Percentiles rank a stretch among this genome's conserved stretches.
Conservation (phyloP, 2,113 vertebrate genomes). For the Meriones unguiculatus region DNA sequence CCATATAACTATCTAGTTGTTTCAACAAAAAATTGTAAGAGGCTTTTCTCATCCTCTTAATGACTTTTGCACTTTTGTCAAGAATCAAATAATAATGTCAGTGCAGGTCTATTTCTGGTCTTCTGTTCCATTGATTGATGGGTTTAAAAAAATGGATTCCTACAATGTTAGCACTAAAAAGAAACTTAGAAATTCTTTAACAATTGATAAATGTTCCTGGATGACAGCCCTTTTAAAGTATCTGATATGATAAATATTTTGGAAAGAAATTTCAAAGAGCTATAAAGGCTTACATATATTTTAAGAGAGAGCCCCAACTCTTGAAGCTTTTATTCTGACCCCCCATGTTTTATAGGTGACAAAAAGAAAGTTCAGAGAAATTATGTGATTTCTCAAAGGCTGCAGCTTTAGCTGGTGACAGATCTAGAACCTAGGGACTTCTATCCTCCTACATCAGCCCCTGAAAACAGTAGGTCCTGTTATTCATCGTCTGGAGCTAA, state of each 20-base stretch:
- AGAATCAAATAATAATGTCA: conserved; percentile 18
- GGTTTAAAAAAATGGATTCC: conserved; percentile 8
- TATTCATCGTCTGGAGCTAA: background rate
- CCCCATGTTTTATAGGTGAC: background rate
- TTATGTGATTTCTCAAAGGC: background rate
- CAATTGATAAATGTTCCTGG: conserved; percentile 29
- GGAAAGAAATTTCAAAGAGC: background rate
- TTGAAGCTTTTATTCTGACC: background rate
- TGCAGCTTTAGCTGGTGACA: background rate
- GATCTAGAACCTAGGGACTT: background rate
- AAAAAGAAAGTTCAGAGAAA: conserved; percentile 16
- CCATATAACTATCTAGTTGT: background rate
- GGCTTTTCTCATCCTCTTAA: background rate
- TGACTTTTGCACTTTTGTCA: conserved; percentile 49
- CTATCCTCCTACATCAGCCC: too few relatives aligned
- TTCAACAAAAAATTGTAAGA: conserved; percentile 44
- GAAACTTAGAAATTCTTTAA: conserved; percentile 31
- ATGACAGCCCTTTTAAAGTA: background rate
- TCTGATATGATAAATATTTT: conserved; percentile 49
- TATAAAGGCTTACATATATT: background rate
- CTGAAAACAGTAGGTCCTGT: background rate
- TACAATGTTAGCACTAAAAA: conserved; percentile 28
- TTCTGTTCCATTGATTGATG: conserved; percentile 21
- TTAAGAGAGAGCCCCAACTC: background rate
- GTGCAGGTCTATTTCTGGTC: background rate